These are phyloP conservation scores for Netelia inedita DNA, from an alignment of 2,888 invertebrate species.

Conservation along the genomic window DNA sequence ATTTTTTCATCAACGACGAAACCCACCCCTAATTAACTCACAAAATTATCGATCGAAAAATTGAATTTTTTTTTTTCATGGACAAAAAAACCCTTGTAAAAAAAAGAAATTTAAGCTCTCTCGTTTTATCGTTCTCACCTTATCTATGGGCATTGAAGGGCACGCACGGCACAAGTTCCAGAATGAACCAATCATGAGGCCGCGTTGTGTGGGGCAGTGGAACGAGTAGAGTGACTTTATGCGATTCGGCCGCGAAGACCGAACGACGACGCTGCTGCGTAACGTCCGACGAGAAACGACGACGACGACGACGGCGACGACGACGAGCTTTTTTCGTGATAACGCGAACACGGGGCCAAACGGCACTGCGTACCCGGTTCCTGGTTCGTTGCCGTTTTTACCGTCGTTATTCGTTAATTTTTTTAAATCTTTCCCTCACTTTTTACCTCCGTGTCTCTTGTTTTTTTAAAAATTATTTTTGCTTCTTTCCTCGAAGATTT, in stretches of 20 bases:
- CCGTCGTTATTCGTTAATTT: slow-evolving; percentile 30
- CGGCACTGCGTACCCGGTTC: slow-evolving; percentile 44
- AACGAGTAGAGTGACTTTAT: slow-evolving; percentile 78
- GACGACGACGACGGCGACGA: slow-evolving; percentile 65
- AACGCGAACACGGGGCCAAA: slow-evolving; percentile 6
- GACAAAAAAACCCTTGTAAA: not conserved
- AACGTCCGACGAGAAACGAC: slow-evolving; percentile 69
- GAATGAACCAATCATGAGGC: slow-evolving; percentile 97
- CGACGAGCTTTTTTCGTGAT: slow-evolving; percentile 63
- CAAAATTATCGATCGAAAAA: not conserved
- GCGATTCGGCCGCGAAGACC: slow-evolving; percentile 79
- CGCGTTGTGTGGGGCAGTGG: slow-evolving; percentile 83
- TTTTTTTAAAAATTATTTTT: not conserved
- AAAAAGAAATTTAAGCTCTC: not conserved
- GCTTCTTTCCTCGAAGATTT: not conserved
- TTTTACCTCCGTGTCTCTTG: not conserved
- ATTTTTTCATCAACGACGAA: not conserved
- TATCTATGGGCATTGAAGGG: slow-evolving; percentile 98
- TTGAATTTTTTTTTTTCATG: not conserved
- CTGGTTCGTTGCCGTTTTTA: slow-evolving; percentile 32
- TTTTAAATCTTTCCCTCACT: slow-evolving; percentile 42
- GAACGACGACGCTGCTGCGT: slow-evolving; percentile 72
- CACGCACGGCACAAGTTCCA: slow-evolving; percentile 99
- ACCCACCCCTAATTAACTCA: not conserved
- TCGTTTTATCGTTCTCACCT: slow-evolving; percentile 88